phyloP scores from a whole-genome alignment of 2,888 invertebrate genomes.

The Melanotus villosus region DNA sequence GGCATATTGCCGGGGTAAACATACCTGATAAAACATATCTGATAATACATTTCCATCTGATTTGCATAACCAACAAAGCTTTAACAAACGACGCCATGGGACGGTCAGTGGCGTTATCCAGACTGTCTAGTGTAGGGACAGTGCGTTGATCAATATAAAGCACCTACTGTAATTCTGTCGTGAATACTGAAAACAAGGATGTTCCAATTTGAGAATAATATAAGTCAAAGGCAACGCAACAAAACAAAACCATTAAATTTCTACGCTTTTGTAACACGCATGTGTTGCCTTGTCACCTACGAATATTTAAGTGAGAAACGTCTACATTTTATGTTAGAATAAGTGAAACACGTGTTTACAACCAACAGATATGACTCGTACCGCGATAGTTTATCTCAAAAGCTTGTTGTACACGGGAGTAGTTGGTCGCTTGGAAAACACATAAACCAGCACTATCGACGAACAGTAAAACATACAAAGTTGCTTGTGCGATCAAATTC shows the following conservation, averaged over 20 bases:
- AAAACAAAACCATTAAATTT: background rate
- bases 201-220: background rate
- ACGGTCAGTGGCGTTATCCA: conserved; percentile 33
- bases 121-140: conserved; percentile 11
- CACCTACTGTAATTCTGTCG: conserved; percentile 1
- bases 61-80: conserved; percentile 39
- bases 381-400: background rate
- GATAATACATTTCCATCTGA: conserved; percentile 34
- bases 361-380: conserved; percentile 5
- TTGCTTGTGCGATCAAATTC: background rate
- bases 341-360: background rate
- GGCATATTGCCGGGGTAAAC: conserved; percentile 28
- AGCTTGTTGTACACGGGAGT: background rate
- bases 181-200: background rate
- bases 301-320: background rate
- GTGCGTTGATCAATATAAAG: conserved; percentile 28
- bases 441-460: conserved; percentile 1
- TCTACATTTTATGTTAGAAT: background rate
- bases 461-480: conserved; percentile 1
- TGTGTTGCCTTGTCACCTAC: background rate
- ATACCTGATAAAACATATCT: conserved; percentile 32
- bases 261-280: background rate
- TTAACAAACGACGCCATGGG: conserved; percentile 27
- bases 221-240: background rate
- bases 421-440: background rate